Evolutionary conservation across 35 echinoderm and acorn worm species (phyloP).

Genomic region (Lytechinus variegatus): DNA sequence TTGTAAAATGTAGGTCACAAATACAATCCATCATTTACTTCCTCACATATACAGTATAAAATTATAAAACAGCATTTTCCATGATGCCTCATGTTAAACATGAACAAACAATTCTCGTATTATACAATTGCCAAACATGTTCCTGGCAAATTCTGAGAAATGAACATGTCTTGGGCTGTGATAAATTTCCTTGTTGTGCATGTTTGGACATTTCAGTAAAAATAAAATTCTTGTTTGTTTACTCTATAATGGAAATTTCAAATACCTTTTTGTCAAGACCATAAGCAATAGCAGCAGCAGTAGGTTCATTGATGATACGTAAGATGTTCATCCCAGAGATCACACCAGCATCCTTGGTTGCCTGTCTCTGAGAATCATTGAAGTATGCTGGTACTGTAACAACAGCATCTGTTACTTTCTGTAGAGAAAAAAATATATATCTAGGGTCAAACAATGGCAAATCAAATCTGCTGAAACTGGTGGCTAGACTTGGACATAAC

Average conservation of each 20-base stretch:
- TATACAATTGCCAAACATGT: too few species aligned
- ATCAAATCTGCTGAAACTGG: too few species aligned
- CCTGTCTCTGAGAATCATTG: conserved; percentile 93
- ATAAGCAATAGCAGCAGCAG: conserved; percentile 90
- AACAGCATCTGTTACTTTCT: conserved; percentile 82
- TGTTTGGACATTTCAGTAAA: too few species aligned
- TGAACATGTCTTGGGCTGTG: too few species aligned
- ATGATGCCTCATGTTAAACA: not conserved
- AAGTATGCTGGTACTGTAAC: conserved; percentile 98
- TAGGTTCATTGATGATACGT: conserved; percentile 95
- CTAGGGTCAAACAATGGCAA: too few species aligned
- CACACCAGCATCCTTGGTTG: conserved; percentile 90
- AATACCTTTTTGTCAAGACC: conserved; percentile 91
- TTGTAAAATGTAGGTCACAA: not conserved
- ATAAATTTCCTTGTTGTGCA: too few species aligned
- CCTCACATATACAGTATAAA: too few species aligned
- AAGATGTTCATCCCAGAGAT: conserved; percentile 90
- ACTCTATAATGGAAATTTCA: not conserved
- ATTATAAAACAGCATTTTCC: not conserved
- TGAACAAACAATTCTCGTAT: not conserved
- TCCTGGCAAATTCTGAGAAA: too few species aligned
- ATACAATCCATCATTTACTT: not conserved
- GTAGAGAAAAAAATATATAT: not conserved
- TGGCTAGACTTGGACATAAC: too few species aligned
- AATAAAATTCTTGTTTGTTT: too few species aligned